These are phyloP conservation scores for Philopedon plagiatum DNA, from an alignment of 2,888 invertebrate species.

Conservation along the genomic window DNA sequence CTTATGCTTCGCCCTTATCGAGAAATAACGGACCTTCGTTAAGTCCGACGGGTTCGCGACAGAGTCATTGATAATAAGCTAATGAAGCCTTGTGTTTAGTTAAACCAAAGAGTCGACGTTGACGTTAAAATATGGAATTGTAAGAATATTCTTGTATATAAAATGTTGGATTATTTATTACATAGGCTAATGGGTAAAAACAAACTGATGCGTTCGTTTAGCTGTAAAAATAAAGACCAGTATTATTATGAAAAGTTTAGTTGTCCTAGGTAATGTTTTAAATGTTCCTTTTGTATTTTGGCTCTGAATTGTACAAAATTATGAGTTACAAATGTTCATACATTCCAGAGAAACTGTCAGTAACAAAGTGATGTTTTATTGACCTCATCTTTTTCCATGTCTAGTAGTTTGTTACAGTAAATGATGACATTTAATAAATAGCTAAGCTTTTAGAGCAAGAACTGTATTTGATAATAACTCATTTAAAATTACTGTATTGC, in stretches of 20 bases:
- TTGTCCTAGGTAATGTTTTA: constrained; percentile 27
- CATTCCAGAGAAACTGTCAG: not conserved
- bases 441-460: too few relatives aligned
- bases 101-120: constrained; percentile 62
- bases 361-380: not conserved
- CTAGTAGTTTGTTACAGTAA: too few relatives aligned
- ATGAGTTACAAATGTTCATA: not conserved
- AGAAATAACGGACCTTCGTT: constrained; percentile 57
- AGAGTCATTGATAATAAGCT: constrained; percentile 59
- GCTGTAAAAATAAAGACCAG: constrained; percentile 60
- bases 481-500: too few relatives aligned
- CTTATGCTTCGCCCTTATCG: constrained; percentile 64
- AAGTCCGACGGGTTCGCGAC: constrained; percentile 58
- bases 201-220: constrained; percentile 33
- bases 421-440: too few relatives aligned
- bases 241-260: constrained; percentile 55
- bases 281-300: constrained; percentile 41
- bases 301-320: constrained; percentile 21
- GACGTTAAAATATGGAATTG: constrained; percentile 59
- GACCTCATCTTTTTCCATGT: too few relatives aligned
- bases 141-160: constrained; percentile 33
- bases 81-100: constrained; percentile 8
- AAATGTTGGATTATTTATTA: constrained; percentile 38
- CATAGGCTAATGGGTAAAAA: constrained; percentile 9
- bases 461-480: too few relatives aligned